phyloP scores from a whole-genome alignment of 2,113 vertebrate species.

The Elaphurus davidianus region DNA sequence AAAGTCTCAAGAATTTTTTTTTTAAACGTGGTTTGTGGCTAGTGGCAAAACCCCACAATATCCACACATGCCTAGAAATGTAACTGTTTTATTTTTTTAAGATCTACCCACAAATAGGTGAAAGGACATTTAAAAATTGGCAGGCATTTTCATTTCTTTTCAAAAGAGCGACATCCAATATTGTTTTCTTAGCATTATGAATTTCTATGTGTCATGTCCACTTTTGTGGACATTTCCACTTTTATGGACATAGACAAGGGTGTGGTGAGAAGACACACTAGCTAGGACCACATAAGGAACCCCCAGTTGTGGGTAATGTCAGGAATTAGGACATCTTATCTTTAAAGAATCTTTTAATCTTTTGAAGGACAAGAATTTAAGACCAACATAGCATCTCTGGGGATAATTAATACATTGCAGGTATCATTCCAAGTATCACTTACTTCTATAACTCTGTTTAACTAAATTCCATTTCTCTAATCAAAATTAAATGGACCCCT shows the following conservation, averaged over 20 bases:
- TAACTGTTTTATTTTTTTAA: conserved; percentile 39
- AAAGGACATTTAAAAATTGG: conserved; percentile 49
- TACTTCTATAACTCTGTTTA: not conserved
- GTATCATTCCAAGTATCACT: not conserved
- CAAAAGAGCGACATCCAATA: not conserved
- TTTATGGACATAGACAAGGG: not conserved
- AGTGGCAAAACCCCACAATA: conserved; percentile 66
- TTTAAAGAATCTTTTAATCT: not conserved
- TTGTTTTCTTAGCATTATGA: conserved; percentile 23
- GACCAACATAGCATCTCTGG: not conserved
- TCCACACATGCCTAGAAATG: conserved; percentile 49
- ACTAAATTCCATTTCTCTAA: not conserved
- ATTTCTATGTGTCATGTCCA: not conserved
- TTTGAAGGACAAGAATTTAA: not conserved
- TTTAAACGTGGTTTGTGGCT: conserved; percentile 46
- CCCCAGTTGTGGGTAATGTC: not conserved
- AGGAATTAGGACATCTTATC: not conserved
- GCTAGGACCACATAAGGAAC: not conserved
- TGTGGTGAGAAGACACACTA: not conserved
- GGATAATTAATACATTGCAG: not conserved
- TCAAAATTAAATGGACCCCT: not conserved
- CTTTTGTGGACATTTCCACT: not conserved
- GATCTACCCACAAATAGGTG: conserved; percentile 45
- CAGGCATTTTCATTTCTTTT: conserved; percentile 28
- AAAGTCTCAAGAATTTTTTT: conserved; percentile 43